phyloP scores from a whole-genome alignment of 1,140 invertebrate genomes.

The Drosophila nannoptera region DNA sequence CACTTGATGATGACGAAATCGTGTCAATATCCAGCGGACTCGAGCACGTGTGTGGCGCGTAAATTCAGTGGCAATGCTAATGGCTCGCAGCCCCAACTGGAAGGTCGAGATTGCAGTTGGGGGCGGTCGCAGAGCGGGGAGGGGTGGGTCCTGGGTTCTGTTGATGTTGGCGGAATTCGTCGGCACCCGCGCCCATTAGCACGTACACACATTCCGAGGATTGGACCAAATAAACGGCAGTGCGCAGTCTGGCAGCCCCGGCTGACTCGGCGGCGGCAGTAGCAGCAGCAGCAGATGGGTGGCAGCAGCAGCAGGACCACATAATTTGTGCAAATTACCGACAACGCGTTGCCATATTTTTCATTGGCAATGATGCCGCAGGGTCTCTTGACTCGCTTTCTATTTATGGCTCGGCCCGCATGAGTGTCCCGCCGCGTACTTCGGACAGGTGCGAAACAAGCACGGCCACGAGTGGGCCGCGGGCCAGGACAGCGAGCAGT shows the following conservation, averaged over 20 bases:
- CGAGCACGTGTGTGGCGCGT: constrained; percentile 56
- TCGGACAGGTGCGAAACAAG: constrained; percentile 69
- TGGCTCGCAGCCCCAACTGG: constrained; percentile 51
- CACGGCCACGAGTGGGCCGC: constrained; percentile 25
- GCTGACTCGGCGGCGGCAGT: background rate
- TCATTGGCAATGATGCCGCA: constrained; percentile 63
- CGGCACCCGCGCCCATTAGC: constrained; percentile 59
- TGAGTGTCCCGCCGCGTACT: constrained; percentile 15
- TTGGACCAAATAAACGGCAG: constrained; percentile 28
- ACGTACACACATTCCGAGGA: constrained; percentile 65
- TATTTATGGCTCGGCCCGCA: constrained; percentile 40
- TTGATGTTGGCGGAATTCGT: constrained; percentile 50
- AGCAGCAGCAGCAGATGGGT: constrained; percentile 38
- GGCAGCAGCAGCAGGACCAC: too few relatives aligned
- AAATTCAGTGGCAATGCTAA: constrained; percentile 66
- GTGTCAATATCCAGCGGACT: constrained; percentile 59
- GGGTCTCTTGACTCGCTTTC: constrained; percentile 44
- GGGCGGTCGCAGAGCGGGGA: constrained; percentile 15
- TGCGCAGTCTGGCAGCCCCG: constrained; percentile 21
- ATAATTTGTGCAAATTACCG: constrained; percentile 76
- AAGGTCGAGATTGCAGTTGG: constrained; percentile 54
- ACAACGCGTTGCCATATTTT: constrained; percentile 69
- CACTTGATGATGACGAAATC: constrained; percentile 65
- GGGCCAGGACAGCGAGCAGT: constrained; percentile 63
- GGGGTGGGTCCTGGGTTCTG: constrained; percentile 16